Conservation (phyloP, 2,888 invertebrate genomes). For the Phyto melanocephala region DNA sequence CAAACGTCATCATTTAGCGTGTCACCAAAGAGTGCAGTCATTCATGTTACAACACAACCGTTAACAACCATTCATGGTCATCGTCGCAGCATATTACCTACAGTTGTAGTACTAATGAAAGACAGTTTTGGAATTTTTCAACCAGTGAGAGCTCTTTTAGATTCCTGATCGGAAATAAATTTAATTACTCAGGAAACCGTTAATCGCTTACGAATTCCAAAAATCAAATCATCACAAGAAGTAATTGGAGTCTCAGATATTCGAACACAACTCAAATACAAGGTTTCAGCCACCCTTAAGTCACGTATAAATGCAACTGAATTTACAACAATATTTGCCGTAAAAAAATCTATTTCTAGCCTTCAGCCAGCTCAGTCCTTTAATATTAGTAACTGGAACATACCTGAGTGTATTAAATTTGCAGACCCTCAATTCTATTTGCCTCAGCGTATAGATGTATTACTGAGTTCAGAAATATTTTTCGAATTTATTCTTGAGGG, state of each 20-base stretch:
- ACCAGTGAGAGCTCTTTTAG: neutral
- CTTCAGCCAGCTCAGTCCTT: neutral
- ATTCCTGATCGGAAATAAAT: neutral
- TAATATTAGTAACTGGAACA: neutral
- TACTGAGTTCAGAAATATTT: neutral
- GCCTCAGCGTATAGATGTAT: neutral
- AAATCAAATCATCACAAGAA: neutral
- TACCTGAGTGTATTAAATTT: neutral
- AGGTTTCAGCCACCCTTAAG: neutral
- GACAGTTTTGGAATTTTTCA: neutral
- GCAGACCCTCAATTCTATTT: neutral
- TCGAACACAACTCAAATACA: neutral
- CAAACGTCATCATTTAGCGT: neutral
- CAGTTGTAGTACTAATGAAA: neutral
- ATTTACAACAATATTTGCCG: neutral
- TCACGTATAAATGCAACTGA: neutral
- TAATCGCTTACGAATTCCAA: neutral
- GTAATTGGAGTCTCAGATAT: neutral
- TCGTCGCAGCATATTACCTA: neutral
- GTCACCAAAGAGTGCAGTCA: too few species aligned
- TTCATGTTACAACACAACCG: neutral
- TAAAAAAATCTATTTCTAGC: neutral
- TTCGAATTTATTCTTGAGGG: constrained; percentile 42
- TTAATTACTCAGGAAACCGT: neutral
- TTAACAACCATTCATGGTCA: neutral